Percentiles rank a stretch among this genome's conserved stretches.
phyloP scores from a whole-genome alignment of 1,140 invertebrate genomes.

The Rhopalosiphum maidis region DNA sequence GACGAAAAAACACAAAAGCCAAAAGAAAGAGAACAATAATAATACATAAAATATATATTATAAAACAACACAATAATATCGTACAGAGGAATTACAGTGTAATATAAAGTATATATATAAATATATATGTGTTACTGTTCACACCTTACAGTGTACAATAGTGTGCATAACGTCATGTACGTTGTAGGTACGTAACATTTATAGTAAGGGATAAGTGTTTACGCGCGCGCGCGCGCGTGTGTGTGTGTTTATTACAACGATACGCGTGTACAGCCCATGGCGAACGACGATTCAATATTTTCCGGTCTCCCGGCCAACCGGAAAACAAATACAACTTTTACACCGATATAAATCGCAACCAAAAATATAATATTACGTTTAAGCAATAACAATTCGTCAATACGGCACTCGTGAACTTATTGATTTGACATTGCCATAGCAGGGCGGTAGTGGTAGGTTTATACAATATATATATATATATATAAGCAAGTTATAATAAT shows the following conservation, averaged over 20 bases:
- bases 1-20: not conserved
- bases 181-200: not conserved
- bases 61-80: not conserved
- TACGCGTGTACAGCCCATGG: not conserved
- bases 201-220: too few relatives aligned
- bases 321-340: not conserved
- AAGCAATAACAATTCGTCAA: slow-evolving; percentile 34
- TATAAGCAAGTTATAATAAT: not conserved
- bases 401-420: slow-evolving; percentile 8
- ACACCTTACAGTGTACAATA: not conserved
- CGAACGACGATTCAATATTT: not conserved
- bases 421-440: not conserved
- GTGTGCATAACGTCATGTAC: not conserved
- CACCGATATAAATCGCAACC: not conserved
- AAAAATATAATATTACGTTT: not conserved
- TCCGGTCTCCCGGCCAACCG: slow-evolving; percentile 20
- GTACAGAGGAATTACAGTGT: not conserved
- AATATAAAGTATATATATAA: not conserved
- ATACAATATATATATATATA: not conserved
- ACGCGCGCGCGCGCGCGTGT: not conserved
- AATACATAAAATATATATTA: not conserved
- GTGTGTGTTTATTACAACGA: not conserved
- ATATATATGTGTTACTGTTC: too few relatives aligned
- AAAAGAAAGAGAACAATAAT: not conserved
- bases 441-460: not conserved